These are phyloP conservation scores for Pimephales promelas DNA, from an alignment of 2,113 vertebrate species.

Conservation along the genomic window DNA sequence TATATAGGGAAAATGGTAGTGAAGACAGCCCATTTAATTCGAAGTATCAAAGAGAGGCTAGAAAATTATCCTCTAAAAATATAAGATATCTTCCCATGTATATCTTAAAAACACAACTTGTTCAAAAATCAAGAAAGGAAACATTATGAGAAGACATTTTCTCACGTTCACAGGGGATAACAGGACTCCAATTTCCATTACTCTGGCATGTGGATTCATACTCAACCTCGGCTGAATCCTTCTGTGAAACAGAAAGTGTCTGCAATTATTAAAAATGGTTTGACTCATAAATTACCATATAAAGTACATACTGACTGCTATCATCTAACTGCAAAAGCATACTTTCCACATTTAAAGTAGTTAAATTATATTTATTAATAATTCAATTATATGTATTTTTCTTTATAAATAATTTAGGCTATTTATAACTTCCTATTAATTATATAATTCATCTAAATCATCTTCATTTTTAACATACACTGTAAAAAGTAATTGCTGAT, in stretches of 20 bases:
- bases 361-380: too few species aligned
- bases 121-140: neutral
- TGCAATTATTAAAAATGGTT: neutral
- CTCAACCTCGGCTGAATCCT: conserved; percentile 31
- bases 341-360: neutral
- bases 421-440: too few species aligned
- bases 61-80: neutral
- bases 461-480: neutral
- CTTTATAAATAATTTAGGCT: too few species aligned
- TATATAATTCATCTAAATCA: too few species aligned
- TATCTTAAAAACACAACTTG: neutral
- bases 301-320: neutral
- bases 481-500: too few species aligned
- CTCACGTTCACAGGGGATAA: conserved; percentile 69
- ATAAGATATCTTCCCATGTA: neutral
- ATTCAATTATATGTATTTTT: too few species aligned
- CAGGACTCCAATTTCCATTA: conserved; percentile 68
- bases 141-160: neutral
- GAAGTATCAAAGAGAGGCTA: too few species aligned
- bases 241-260: conserved; percentile 30
- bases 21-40: neutral
- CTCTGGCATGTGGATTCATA: conserved; percentile 59
- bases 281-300: neutral
- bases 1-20: neutral
- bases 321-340: neutral